These are phyloP conservation scores for Scaptodrosophila lebanonensis DNA, from an alignment of 1,140 invertebrate genomes.

Conservation along the genomic window DNA sequence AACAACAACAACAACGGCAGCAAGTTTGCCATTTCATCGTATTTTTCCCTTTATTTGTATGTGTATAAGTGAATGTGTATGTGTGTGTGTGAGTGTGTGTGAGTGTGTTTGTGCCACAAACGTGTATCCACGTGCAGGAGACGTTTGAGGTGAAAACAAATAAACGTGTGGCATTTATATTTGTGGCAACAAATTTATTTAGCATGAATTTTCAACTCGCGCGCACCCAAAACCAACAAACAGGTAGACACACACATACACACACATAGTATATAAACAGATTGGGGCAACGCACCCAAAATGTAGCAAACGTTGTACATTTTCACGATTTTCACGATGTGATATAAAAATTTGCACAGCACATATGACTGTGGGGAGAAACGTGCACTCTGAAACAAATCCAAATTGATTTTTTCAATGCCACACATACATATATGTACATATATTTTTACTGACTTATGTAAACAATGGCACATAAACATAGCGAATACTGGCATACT, in stretches of 20 bases:
- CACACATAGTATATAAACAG: background rate
- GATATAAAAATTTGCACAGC: constrained; percentile 23
- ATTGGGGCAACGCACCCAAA: background rate
- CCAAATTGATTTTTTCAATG: constrained; percentile 57
- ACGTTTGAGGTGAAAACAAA: constrained; percentile 33
- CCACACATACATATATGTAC: constrained; percentile 3
- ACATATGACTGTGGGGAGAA: constrained; percentile 10
- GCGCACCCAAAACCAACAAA: constrained; percentile 6
- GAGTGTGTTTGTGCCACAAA: no score
- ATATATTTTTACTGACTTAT: no score
- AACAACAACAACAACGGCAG: constrained; percentile 13
- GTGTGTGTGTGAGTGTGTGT: no score
- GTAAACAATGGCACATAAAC: no score
- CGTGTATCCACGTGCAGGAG: constrained; percentile 31
- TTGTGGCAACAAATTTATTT: constrained; percentile 68
- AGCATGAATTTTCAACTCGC: constrained; percentile 26
- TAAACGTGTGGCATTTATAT: constrained; percentile 69
- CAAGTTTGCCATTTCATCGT: constrained; percentile 15
- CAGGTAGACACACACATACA: background rate
- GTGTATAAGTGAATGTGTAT: no score
- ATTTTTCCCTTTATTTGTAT: no score
- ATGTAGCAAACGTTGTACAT: constrained; percentile 33
- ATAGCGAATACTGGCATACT: no score
- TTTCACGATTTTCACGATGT: no score
- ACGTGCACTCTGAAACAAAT: constrained; percentile 36